phyloP scores from a whole-genome alignment of 2,888 invertebrate genomes.

The Allygus modestus region DNA sequence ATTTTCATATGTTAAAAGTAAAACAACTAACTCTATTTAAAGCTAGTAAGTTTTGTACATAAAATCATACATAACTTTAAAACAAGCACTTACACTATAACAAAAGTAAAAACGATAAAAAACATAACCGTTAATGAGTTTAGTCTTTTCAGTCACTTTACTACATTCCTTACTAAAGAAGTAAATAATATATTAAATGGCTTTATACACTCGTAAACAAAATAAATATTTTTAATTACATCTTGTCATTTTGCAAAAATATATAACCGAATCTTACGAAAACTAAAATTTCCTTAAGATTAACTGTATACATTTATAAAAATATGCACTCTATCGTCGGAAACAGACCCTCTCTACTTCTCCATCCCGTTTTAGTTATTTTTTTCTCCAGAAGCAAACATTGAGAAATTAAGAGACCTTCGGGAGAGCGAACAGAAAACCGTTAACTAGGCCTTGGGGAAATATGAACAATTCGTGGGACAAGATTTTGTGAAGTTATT shows the following conservation, averaged over 20 bases:
- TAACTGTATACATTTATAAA: conserved; percentile 48
- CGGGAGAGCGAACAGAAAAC: not conserved
- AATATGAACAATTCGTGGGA: not conserved
- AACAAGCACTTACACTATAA: not conserved
- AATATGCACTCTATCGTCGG: conserved; percentile 44
- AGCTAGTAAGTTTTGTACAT: conserved; percentile 10
- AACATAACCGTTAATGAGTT: conserved; percentile 2
- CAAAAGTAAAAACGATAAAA: not conserved
- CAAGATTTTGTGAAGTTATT: not conserved
- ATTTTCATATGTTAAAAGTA: not conserved
- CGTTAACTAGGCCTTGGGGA: conserved; percentile 6
- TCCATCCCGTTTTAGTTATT: conserved; percentile 11
- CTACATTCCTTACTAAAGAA: not conserved
- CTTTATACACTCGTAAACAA: conserved; percentile 19
- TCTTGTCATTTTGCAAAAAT: conserved; percentile 31
- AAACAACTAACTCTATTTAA: conserved; percentile 4
- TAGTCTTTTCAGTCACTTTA: conserved; percentile 26
- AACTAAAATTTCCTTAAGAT: conserved; percentile 29
- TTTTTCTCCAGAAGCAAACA: conserved; percentile 1
- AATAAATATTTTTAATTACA: conserved; percentile 15
- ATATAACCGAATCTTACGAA: conserved; percentile 49
- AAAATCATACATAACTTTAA: not conserved
- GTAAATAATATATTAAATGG: conserved; percentile 27
- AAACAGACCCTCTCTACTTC: conserved; percentile 24
- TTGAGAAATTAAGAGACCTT: conserved; percentile 40